Base-by-base conservation (phyloP, 2,797 vertebrate genomes). In the Loriculus beryllinus region DNA sequence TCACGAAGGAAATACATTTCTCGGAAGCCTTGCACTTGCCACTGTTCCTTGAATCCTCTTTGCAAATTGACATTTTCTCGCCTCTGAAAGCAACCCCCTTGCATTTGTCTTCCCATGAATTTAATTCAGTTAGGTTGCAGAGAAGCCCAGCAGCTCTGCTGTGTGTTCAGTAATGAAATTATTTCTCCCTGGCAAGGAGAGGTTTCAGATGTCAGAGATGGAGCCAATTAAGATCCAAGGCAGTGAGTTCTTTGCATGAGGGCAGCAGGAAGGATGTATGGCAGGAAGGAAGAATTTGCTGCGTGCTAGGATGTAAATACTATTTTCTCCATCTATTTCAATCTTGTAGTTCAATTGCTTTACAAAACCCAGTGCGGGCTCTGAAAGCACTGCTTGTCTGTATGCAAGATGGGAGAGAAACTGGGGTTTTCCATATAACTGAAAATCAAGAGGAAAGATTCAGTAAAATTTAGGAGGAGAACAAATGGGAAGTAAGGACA, bases 151-250 rank as follows among this genome's bases (percentile, higher is more conserved):
- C 86, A 96, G 94, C 94, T 97, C 96, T 93, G 91, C 89, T 97
- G 80, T 89, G 64, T 82, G 96, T 92, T 92, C 92, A 79, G 70
- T 97, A 96, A 97, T 96, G 74, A 95, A 96, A 95, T 97, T 97
- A 96, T 71, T 90, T 84, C 77, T 94, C 70, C 28, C 92, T 90
- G 81, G 91, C 93, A 92, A 95, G 75, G 89, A 93, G 82, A 95
- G 86, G 91, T 95, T 97, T 96, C 92, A 95, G 89, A 96, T 96
- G 94, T 97, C 93, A 92, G 81, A 93, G 93, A 88, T 49, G 78
- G 91, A 95, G 92, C 93, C 83, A 95, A 76, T 97, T 96, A 97
- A 94, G 92, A 89, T 86, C 81, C 74, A 74, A 91, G 83, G 83
- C 86, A 88, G 89, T 83, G 88, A 92, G 54, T 92, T 92, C 74